Percentiles rank a stretch among this genome's conserved stretches.
These are phyloP conservation scores for Trilocha varians DNA, from an alignment of 2,888 invertebrate species.

Conservation along the genomic window DNA sequence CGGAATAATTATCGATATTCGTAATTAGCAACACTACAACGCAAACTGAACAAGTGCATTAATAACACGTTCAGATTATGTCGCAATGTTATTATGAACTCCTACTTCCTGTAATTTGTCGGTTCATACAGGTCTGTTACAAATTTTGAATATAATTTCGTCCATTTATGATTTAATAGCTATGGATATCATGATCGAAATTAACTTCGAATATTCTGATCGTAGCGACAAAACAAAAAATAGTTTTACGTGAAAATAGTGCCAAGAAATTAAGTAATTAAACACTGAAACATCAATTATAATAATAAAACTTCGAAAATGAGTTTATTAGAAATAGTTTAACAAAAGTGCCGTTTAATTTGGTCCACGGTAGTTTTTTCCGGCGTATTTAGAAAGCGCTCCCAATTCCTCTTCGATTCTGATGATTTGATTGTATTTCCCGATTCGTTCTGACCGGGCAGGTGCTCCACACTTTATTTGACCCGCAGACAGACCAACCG, in stretches of 20 bases:
- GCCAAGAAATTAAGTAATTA: neutral
- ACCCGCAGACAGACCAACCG: conserved; percentile 97
- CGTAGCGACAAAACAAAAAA: neutral
- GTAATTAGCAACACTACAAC: neutral
- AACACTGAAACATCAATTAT: too few species aligned
- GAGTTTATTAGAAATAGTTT: neutral
- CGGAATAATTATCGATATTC: conserved; percentile 5
- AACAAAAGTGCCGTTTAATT: neutral
- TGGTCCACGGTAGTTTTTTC: conserved; percentile 89
- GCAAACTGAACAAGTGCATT: conserved; percentile 19
- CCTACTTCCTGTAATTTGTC: conserved; percentile 46
- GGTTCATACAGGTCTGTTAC: conserved; percentile 13
- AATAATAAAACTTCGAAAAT: too few species aligned
- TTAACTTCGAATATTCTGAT: conserved; percentile 1
- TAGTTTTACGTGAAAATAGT: neutral
- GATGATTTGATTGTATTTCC: conserved; percentile 98
- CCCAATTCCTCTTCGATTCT: conserved; percentile 99
- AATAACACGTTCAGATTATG: conserved; percentile 39
- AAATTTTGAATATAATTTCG: neutral
- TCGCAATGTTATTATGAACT: conserved; percentile 31
- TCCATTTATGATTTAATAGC: neutral
- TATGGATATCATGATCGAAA: neutral
- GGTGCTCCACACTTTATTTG: conserved; percentile 99
- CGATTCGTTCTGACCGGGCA: conserved; percentile 94
- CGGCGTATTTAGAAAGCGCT: conserved; percentile 90